These are phyloP conservation scores for Okamejei kenojei DNA, from an alignment of 2,797 vertebrate species.

Conservation along the genomic window DNA sequence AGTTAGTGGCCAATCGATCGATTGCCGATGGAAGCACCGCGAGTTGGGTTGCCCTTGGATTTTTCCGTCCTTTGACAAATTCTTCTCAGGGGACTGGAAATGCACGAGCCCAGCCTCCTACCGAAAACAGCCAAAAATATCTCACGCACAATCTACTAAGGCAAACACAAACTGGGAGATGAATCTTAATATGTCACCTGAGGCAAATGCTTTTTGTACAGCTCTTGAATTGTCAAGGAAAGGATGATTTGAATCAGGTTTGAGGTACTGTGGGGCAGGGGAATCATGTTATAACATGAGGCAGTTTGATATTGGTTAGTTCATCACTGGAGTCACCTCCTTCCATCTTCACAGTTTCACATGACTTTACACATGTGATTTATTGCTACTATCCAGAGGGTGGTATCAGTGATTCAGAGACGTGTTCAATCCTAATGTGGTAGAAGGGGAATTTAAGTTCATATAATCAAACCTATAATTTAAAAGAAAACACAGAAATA, in stretches of 20 bases:
- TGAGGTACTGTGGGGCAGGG: background rate
- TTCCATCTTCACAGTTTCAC: background rate
- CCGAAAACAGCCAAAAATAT: background rate
- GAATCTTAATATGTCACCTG: background rate
- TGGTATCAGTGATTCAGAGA: too few relatives aligned
- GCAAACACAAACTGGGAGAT: slow-evolving; percentile 1
- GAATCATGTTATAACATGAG: background rate
- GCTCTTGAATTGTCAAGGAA: background rate
- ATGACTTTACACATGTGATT: too few relatives aligned
- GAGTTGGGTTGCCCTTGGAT: background rate
- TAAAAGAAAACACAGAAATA: too few relatives aligned
- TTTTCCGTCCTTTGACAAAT: background rate
- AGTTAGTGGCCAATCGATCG: background rate
- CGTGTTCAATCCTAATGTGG: too few relatives aligned
- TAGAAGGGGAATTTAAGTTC: too few relatives aligned
- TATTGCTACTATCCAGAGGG: too few relatives aligned
- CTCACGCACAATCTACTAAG: background rate
- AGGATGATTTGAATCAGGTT: background rate
- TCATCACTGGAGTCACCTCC: background rate
- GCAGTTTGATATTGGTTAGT: background rate
- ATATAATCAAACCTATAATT: too few relatives aligned
- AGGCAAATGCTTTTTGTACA: background rate
- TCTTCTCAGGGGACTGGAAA: background rate
- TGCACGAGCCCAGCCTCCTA: background rate
- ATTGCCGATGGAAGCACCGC: background rate